Base-by-base conservation (phyloP, 2,888 invertebrate species). In the Drosophila falleni region DNA sequence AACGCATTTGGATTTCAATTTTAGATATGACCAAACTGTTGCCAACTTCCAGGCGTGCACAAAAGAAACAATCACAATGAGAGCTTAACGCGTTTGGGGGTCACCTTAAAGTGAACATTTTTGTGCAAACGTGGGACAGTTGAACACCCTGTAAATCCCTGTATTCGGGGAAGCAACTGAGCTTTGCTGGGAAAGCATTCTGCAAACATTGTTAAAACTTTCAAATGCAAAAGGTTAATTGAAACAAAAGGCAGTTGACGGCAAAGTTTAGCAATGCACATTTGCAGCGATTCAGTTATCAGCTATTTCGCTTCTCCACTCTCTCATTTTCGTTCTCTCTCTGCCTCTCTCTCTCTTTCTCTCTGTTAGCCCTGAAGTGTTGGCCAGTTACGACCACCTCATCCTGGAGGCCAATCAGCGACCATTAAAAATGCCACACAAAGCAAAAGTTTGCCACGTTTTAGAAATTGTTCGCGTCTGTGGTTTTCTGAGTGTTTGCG, bases 221-320 rank as follows among this genome's bases (percentile, higher is more conserved):
- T 86, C 84, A 73, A 89, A 84, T 81, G 78, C 56, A 84, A 86
- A 86, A 86, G 85, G 89, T 89, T 89, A 87, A 89, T 89, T 89
- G 87, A 87, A 85, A 87, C 86, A 89, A 87, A 87, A 78, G 81
- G 67, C 75, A 80, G 75, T 86, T 86, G 89, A 76, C 81, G 87
- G 78, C 82, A 80, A 87, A 86, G 81, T 85, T 81, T 84, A 76
- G 83, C 87, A 76, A 88, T 78, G 88, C 89, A 86, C 79, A 74
- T 69, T 74, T 79, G 15, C 72, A 75, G 82, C 75, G 78, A 80
- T 80, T 51, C 73, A 73, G 67, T 71, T 41, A 76, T 63, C 67
- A 58, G 50, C 46, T 64, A 55, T 26, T 41, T 10, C 76, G 64
- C 65, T 71, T 61, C 50, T 61, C 35, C n/a, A 1, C 11, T 2